These are phyloP conservation scores for Caenorhabditis briggsae DNA, from an alignment of 1,140 invertebrate species.

Conservation along the genomic window DNA sequence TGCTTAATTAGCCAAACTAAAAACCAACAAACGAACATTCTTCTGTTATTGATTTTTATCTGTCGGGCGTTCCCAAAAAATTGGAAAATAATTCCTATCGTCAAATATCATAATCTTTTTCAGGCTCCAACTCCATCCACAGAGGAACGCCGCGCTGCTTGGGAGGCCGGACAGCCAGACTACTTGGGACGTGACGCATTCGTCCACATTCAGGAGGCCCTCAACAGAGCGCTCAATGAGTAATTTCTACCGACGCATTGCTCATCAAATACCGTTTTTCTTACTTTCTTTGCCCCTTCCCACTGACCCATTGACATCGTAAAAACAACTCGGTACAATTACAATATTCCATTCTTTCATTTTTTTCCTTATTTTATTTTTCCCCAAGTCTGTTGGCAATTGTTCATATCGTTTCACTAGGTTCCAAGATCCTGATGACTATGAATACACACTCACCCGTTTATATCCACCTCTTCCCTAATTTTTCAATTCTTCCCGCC, in stretches of 20 bases:
- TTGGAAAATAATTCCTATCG: neutral
- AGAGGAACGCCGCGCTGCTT: slow-evolving; percentile 81
- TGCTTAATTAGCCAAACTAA: too few species aligned
- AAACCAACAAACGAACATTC: too few species aligned
- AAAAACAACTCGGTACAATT: slow-evolving; percentile 43
- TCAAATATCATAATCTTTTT: slow-evolving; percentile 9
- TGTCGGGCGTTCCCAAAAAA: neutral
- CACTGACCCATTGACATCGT: slow-evolving; percentile 22
- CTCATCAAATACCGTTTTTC: neutral
- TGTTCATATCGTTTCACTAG: slow-evolving; percentile 29
- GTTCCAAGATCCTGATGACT: neutral
- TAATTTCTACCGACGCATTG: slow-evolving; percentile 18
- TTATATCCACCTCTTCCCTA: slow-evolving; percentile 11
- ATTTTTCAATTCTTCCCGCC: neutral
- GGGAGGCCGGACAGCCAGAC: slow-evolving; percentile 93
- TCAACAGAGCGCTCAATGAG: slow-evolving; percentile 66
- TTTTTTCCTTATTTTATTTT: neutral
- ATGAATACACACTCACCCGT: neutral
- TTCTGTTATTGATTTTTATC: neutral
- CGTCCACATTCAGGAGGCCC: slow-evolving; percentile 88
- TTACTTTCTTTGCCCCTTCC: slow-evolving; percentile 2
- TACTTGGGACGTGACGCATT: slow-evolving; percentile 92
- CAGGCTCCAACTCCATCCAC: slow-evolving; percentile 59
- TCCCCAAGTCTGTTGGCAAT: slow-evolving; percentile 14
- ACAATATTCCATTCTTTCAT: neutral